A percentile compares a stretch with the other conserved stretches of the same genome.
Conservation (phyloP, 2,113 vertebrate species). For the Setophaga kirtlandii region DNA sequence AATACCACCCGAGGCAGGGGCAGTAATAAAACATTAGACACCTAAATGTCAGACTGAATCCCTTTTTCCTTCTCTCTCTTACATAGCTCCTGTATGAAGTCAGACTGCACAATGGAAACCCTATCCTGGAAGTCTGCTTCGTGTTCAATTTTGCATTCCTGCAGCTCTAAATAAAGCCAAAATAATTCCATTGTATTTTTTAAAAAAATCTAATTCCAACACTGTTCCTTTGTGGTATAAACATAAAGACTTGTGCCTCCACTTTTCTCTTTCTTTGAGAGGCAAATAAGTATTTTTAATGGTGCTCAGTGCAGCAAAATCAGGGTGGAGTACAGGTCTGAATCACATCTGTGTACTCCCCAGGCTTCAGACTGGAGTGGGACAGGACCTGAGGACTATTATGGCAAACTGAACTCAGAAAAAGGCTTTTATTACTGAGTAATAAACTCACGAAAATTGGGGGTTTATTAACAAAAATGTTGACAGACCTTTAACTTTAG, state of each 20-base stretch:
- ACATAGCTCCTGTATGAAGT: not conserved
- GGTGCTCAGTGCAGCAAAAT: not conserved
- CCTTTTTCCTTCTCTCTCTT: not conserved
- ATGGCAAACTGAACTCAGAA: not conserved
- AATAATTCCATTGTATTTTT: not conserved
- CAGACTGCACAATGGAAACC: not conserved
- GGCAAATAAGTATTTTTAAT: not conserved
- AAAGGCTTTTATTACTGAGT: not conserved
- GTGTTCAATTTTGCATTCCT: slow-evolving; percentile 35
- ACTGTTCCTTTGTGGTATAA: not conserved
- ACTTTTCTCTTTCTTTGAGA: not conserved
- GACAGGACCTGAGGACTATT: not conserved
- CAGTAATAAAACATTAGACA: not conserved
- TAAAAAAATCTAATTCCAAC: not conserved
- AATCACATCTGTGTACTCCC: not conserved
- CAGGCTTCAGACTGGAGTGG: not conserved
- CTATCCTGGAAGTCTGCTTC: slow-evolving; percentile 17
- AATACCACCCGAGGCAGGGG: not conserved
- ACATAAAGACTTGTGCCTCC: not conserved
- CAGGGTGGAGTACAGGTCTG: not conserved
- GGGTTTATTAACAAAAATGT: slow-evolving; percentile 34
- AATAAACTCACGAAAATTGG: slow-evolving; percentile 19
- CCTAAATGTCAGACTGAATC: not conserved
- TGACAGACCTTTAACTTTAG: slow-evolving; percentile 45
- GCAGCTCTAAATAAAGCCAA: slow-evolving; percentile 9